Evolutionary conservation across 2,113 vertebrate genomes (phyloP).

Genomic region (Chlorodrepanis virens): DNA sequence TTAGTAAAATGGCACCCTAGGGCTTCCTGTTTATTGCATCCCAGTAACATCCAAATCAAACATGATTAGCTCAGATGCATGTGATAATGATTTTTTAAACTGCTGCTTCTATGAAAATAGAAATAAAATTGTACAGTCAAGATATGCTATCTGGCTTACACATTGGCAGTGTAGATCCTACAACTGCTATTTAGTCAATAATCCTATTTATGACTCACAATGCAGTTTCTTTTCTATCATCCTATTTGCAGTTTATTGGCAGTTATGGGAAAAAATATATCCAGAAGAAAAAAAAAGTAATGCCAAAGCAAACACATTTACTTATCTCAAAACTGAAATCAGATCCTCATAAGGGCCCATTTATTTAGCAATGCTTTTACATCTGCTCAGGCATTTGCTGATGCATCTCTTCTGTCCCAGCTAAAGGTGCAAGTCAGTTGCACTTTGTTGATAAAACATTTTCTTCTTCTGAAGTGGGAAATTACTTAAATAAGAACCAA

Average conservation of each 20-base stretch:
- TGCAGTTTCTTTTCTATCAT: neutral
- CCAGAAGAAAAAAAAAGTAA: neutral
- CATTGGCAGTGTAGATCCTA: neutral
- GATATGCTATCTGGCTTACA: neutral
- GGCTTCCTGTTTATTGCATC: constrained; percentile 42
- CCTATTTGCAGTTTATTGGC: neutral
- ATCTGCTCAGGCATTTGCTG: neutral
- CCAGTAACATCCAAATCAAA: constrained; percentile 54
- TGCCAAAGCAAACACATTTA: neutral
- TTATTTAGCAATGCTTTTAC: neutral
- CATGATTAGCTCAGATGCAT: neutral
- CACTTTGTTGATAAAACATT: neutral
- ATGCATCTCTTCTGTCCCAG: neutral
- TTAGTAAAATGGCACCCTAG: constrained; percentile 42
- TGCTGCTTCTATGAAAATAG: constrained; percentile 13
- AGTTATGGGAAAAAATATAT: neutral
- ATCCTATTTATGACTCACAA: neutral
- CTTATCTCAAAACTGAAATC: neutral
- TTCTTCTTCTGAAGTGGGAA: neutral
- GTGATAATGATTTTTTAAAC: constrained; percentile 36
- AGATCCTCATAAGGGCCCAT: neutral
- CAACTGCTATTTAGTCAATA: neutral
- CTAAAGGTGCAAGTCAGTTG: neutral
- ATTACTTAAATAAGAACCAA: neutral
- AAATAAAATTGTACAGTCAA: neutral